Conservation (phyloP, 2,888 invertebrate species). For the Watsonalla cultraria region DNA sequence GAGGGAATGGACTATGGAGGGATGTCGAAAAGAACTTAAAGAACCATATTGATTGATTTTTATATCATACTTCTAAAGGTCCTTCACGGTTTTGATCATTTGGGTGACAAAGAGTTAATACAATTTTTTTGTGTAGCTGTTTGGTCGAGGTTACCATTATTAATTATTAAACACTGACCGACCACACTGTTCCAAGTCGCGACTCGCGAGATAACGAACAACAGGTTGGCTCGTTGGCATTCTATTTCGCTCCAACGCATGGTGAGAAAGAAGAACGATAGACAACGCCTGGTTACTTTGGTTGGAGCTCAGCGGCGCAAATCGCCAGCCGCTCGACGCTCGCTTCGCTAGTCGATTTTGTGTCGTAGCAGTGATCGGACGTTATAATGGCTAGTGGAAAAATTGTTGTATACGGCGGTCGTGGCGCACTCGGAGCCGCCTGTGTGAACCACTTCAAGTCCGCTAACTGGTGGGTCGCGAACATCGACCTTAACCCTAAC, state of each 20-base stretch:
- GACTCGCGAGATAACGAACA: not conserved
- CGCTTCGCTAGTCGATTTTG: conserved; percentile 33
- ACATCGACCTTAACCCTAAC: conserved; percentile 89
- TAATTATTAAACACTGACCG: too few species aligned
- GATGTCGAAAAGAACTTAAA: too few species aligned
- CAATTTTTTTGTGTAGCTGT: not conserved
- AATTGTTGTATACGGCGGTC: conserved; percentile 96
- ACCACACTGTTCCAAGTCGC: not conserved
- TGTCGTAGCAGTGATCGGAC: conserved; percentile 34
- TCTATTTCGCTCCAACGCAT: not conserved
- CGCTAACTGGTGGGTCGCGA: conserved; percentile 95
- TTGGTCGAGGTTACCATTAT: not conserved
- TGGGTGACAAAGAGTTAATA: not conserved
- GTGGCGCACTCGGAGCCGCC: conserved; percentile 95
- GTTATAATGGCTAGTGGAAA: conserved; percentile 80
- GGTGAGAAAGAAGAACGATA: too few species aligned
- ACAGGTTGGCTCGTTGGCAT: not conserved
- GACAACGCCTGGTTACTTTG: too few species aligned
- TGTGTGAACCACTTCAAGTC: conserved; percentile 93
- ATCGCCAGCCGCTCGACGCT: too few species aligned
- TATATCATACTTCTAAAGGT: not conserved
- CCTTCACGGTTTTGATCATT: conserved; percentile 10
- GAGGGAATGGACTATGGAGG: too few species aligned
- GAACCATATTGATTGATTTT: too few species aligned
- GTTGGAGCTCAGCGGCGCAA: too few species aligned